Conservation (phyloP, 2,888 invertebrate genomes). For the Antitype chi region DNA sequence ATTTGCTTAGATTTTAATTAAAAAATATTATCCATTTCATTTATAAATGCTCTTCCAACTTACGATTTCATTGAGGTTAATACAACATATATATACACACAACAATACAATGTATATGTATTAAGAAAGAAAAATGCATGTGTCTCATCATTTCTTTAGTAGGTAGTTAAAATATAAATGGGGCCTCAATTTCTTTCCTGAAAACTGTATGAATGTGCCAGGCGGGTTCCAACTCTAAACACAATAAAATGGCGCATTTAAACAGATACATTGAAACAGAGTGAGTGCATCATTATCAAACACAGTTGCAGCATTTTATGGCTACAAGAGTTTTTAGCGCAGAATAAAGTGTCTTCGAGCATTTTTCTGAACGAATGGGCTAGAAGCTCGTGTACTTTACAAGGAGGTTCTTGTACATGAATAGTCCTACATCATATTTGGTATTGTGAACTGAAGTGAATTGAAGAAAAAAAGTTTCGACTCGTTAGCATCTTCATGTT, state of each 20-base stretch:
- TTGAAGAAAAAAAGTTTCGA: neutral
- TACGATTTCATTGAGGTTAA: no score
- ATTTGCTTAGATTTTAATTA: no score
- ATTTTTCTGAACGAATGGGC: constrained; percentile 9
- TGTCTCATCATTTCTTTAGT: neutral
- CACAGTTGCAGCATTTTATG: constrained; percentile 53
- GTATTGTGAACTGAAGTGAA: neutral
- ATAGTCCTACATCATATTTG: constrained; percentile 1
- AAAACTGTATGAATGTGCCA: no score
- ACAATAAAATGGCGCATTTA: constrained; percentile 22
- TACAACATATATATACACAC: no score
- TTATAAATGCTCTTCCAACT: no score
- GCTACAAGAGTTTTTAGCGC: neutral
- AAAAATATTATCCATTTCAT: no score
- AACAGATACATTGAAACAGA: constrained; percentile 34
- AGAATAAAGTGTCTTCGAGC: neutral
- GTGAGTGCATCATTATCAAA: constrained; percentile 31
- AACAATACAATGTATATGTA: no score
- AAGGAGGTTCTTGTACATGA: neutral
- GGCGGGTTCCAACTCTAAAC: neutral
- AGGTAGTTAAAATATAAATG: neutral
- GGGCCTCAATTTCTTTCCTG: neutral
- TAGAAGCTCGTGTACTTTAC: constrained; percentile 14
- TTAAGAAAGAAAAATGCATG: neutral
- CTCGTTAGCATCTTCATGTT: neutral